Evolutionary conservation across 2,797 vertebrate species (phyloP).

Genomic region (Acipenser transmontanus): DNA sequence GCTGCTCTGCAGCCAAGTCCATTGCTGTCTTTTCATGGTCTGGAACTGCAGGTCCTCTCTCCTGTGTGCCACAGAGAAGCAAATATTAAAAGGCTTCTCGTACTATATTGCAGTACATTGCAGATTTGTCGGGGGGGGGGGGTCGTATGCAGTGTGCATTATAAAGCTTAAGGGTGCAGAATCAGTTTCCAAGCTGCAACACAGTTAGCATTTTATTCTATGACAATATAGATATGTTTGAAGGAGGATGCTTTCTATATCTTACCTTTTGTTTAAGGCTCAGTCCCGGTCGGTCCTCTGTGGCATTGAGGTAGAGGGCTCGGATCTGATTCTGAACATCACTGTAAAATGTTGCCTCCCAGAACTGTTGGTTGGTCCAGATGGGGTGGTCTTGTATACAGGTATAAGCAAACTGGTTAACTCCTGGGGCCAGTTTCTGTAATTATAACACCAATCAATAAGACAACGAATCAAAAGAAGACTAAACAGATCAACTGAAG

Average conservation of each 20-base stretch:
- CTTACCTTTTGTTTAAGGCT: conserved; percentile 69
- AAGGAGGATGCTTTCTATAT: background rate
- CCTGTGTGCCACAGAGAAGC: conserved; percentile 41
- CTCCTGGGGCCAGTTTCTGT: conserved; percentile 88
- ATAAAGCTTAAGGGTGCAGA: background rate
- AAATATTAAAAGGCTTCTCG: background rate
- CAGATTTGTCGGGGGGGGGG: background rate
- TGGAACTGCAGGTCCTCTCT: conserved; percentile 36
- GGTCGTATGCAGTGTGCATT: background rate
- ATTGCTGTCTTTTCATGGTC: conserved; percentile 83
- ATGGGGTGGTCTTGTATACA: conserved; percentile 95
- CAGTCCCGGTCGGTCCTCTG: conserved; percentile 60
- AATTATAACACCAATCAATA: conserved; percentile 28
- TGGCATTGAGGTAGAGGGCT: conserved; percentile 78
- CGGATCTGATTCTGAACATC: conserved; percentile 92
- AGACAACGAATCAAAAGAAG: background rate
- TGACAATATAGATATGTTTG: background rate
- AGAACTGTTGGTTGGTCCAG: conserved; percentile 96
- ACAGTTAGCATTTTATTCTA: background rate
- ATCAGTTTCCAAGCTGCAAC: background rate
- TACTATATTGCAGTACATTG: no score
- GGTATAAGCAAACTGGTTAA: conserved; percentile 95
- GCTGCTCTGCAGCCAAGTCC: conserved; percentile 89
- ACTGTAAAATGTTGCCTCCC: conserved; percentile 95
- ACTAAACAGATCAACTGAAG: background rate